Evolutionary conservation across 2,797 vertebrate species (phyloP).

Genomic region (Myotis planiceps): DNA sequence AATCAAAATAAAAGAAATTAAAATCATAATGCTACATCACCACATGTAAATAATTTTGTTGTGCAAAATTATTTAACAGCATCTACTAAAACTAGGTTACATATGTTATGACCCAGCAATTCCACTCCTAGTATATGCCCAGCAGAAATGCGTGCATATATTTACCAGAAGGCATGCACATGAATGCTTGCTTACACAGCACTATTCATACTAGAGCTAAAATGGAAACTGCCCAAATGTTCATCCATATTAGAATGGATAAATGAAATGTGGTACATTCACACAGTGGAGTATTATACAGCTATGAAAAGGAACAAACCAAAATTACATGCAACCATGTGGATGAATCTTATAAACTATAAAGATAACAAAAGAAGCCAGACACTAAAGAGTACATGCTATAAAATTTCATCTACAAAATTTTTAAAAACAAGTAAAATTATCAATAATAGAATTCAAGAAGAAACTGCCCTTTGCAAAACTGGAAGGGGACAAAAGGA

Average conservation of each 20-base stretch:
- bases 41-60: neutral
- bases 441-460: neutral
- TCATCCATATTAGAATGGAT: neutral
- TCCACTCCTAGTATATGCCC: neutral
- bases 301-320: neutral
- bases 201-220: neutral
- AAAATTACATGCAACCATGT: neutral
- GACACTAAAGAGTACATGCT: neutral
- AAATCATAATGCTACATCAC: neutral
- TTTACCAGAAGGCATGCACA: neutral
- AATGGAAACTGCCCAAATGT: neutral
- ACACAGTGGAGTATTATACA: neutral
- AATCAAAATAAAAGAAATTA: neutral
- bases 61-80: neutral
- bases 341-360: neutral
- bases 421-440: neutral
- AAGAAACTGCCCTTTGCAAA: neutral
- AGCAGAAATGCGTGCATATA: neutral
- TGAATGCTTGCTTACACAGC: neutral
- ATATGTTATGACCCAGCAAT: neutral
- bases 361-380: constrained; percentile 12
- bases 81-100: neutral
- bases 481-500: neutral
- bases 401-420: neutral
- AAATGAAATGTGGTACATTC: neutral